Evolutionary conservation across 2,113 vertebrate species (phyloP), one percentile per base, ranked within the genome.

Genomic region (Beaufortia kweichowensis): DNA sequence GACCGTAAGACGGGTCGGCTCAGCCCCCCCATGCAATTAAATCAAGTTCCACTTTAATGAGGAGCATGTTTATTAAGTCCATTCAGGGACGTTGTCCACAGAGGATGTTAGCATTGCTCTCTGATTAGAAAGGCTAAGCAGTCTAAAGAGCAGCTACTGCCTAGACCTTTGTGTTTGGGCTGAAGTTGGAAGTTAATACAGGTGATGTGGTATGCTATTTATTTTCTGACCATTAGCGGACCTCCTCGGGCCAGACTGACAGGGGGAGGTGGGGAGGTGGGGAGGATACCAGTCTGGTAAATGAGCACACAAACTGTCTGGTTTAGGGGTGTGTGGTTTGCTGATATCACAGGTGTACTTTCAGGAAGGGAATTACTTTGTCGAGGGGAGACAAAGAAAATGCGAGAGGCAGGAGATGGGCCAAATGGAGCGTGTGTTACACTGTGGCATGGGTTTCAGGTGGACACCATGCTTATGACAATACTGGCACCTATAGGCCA

Each of bases 121-220:
- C 87, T 88, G 88, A 91, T 91, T 90, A 90, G 88, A 81, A 74
- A 83, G 88, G 85, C 88, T 90, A 89, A 91, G 89, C 85, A 86
- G 85, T 84, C 84, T 84, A 66, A 70, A 82, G 80, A 85, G 84
- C 84, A 66, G 82, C 79, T n/a, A n/a, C n/a, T n/a, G n/a, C n/a
- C 17, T 0, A 46, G 61, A 63, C 56, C 28, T 66, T 65, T 80
- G 82, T 83, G 78, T 82, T 60, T 12, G 56, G 76, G 77, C 71
- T 81, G 76, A 79, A 48, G 53, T 75, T 68, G 3, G 33, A 35
- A 35, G 50, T 48, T 78, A 78, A 71, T 61, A 61, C 29, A 26
- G 56, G 56, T 29, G 56, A 26, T 43, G n/a, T 46, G 26, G 35
- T 48, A 17, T 24, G 41, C 70, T 61, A 31, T 74, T 26, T 74